Base-by-base conservation (phyloP, 1,140 invertebrate genomes). In the Neuroterus valhalla region DNA sequence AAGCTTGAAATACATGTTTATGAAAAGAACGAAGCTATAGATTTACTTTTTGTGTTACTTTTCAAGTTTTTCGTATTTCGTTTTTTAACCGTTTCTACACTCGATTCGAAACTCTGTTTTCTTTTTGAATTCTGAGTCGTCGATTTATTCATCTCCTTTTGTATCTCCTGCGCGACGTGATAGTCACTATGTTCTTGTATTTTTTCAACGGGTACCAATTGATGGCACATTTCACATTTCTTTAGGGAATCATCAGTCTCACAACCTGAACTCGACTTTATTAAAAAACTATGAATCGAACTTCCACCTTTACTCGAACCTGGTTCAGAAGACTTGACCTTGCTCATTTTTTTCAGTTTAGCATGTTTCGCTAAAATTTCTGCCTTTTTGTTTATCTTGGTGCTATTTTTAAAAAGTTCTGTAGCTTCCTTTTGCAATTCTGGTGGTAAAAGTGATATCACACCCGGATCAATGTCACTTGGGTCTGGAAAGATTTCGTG, bases 81-180 rank as follows among this genome's bases (percentile, higher is more conserved):
- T 38, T 26, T 62, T 31, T 62, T 62, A 26, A 12, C 14, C 6
- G 8, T 62, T 38, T 38, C 23, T 2, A 14, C 23, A 62, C n/a
- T 31, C 5, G 52, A 62, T 12, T 62, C 31, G 23, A 26, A 15
- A 31, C 44, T 69, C 12, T 78, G 14, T n/a, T 80, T 69, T 81
- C 78, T 55, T 76, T 76, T 77, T 74, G 74, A 44, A 38, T 31
- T 70, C 2, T 55, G 48, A 6, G 21, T 12, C 26, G 68, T 68
- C 3, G 70, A 81, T 88, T 91, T 72, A 86, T 82, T 90, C 89
- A 90, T 79, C 71, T 84, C 88, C 77, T 89, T 87, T 81, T 92
- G 94, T 43, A 96, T 81, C 80, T 91, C 92, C 81, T 93, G 93
- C 4, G 94, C 94, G 74, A 93, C 87, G 83, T 96, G 94, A 86